phyloP scores from a whole-genome alignment of 2,888 invertebrate species.

The Bedellia somnulentella region DNA sequence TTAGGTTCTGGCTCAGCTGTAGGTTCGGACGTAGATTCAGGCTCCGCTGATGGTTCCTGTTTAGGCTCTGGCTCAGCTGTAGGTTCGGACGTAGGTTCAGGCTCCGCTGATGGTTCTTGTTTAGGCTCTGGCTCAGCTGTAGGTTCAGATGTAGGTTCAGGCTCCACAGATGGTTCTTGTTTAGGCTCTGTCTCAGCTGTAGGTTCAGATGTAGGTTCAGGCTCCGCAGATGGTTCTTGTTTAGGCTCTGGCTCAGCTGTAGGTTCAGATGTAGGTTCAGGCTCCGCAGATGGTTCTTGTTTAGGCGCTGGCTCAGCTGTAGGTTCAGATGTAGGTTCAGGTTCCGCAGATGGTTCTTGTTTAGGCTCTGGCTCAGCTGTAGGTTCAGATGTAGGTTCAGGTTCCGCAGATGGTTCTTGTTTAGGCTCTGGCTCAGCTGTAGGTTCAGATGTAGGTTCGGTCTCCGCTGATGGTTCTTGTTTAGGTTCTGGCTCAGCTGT shows the following conservation, averaged over 20 bases:
- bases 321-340: conserved; percentile 13
- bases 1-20: conserved; percentile 18
- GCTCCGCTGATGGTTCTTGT: conserved; percentile 12
- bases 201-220: no score
- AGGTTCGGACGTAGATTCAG: conserved; percentile 6
- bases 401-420: conserved; percentile 12
- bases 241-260: no score
- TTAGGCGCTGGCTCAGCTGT: no score
- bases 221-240: no score
- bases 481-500: conserved; percentile 14
- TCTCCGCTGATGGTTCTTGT: conserved; percentile 12
- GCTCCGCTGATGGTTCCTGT: background rate
- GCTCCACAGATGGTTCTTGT: no score
- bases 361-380: conserved; percentile 9
- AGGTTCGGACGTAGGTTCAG: conserved; percentile 9
- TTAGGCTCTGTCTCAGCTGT: no score
- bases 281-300: no score
- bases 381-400: conserved; percentile 12
- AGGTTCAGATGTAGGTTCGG: conserved; percentile 15
- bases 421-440: conserved; percentile 8
- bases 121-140: conserved; percentile 16
- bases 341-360: conserved; percentile 12
- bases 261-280: no score
- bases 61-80: conserved; percentile 11
- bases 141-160: conserved; percentile 10